phyloP scores from a whole-genome alignment of 2,797 vertebrate genomes.

The Meriones psammophilus region DNA sequence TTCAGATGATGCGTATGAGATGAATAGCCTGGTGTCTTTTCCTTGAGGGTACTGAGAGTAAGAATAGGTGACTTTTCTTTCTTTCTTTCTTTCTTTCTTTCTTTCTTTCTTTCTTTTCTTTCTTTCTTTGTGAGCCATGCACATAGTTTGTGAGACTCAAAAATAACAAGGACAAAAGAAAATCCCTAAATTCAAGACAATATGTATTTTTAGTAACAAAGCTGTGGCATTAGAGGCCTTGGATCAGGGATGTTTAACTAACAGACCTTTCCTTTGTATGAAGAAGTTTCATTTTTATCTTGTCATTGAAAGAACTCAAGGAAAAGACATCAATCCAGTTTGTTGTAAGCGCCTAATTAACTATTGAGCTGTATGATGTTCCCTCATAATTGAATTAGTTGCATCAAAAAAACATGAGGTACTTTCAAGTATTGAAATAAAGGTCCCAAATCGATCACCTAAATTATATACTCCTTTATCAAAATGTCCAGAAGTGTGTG shows the following conservation, averaged over 20 bases:
- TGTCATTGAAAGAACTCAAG: conserved; percentile 64
- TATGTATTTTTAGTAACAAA: conserved; percentile 44
- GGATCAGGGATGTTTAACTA: conserved; percentile 37
- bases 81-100: conserved; percentile 13
- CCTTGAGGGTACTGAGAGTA: neutral
- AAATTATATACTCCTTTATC: neutral
- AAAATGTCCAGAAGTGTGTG: neutral
- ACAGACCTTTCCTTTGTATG: neutral
- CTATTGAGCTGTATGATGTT: conserved; percentile 6
- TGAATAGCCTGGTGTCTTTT: neutral
- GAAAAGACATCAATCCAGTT: conserved; percentile 61
- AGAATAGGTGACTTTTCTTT: neutral
- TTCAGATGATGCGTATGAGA: conserved; percentile 37
- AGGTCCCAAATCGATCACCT: conserved; percentile 3
- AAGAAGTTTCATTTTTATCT: conserved; percentile 61
- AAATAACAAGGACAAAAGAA: conserved; percentile 42
- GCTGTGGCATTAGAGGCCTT: conserved; percentile 48
- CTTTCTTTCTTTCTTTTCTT: neutral
- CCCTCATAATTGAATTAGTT: conserved; percentile 59
- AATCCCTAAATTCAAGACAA: neutral
- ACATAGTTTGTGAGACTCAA: neutral
- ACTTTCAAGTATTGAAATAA: conserved; percentile 74
- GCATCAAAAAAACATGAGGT: conserved; percentile 60
- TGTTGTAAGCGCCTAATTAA: conserved; percentile 69
- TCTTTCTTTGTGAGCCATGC: conserved; percentile 19